A percentile compares a stretch with the other conserved stretches of the same genome.
phyloP scores from a whole-genome alignment of 2,888 invertebrate species.

The Mechanitis messenoides region DNA sequence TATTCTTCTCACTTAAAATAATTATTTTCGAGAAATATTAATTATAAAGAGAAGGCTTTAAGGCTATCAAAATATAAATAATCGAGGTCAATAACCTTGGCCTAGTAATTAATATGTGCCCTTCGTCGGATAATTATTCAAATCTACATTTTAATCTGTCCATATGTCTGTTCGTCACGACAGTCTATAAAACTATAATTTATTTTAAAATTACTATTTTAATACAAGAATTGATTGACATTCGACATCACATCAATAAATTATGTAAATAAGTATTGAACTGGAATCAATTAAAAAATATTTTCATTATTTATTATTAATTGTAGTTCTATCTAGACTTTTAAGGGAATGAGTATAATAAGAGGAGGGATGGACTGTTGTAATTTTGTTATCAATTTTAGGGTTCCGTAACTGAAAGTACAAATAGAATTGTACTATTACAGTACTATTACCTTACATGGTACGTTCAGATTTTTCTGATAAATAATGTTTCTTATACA shows the following conservation, averaged over 20 bases:
- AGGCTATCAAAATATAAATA: background rate
- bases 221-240: conserved; percentile 2
- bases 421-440: no score
- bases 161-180: background rate
- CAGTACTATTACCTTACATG: no score
- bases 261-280: background rate
- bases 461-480: no score
- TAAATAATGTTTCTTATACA: no score
- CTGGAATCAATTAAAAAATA: no score
- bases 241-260: background rate
- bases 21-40: background rate
- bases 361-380: no score
- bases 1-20: conserved; percentile 2
- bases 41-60: background rate
- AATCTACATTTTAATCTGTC: background rate
- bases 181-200: conserved; percentile 1
- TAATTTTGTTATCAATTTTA: no score
- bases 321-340: no score
- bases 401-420: no score
- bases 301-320: no score
- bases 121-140: conserved; percentile 3
- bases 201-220: background rate
- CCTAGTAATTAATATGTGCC: conserved; percentile 5
- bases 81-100: conserved; percentile 4
- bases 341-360: no score